Percentiles rank a stretch among this genome's conserved stretches.
phyloP scores from a whole-genome alignment of 2,888 invertebrate genomes.

The Noctua fimbriata region DNA sequence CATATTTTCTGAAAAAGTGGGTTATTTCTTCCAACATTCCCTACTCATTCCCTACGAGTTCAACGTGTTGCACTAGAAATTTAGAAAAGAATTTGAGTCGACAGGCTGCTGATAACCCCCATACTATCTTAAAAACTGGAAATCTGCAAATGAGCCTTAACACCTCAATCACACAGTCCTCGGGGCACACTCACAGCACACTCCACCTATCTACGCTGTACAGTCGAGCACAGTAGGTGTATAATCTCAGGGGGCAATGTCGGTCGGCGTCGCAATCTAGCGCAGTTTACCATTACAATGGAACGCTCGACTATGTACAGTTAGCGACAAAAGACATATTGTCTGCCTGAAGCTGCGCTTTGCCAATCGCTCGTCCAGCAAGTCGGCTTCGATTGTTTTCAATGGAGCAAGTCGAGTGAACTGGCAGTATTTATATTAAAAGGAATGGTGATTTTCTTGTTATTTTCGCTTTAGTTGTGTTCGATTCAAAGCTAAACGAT shows the following conservation, averaged over 20 bases:
- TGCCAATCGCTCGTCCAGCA: conserved; percentile 59
- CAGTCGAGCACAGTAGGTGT: conserved; percentile 62
- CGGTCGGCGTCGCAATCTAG: conserved; percentile 67
- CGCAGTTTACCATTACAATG: conserved; percentile 72
- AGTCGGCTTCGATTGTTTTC: conserved; percentile 66
- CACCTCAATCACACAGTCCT: conserved; percentile 26
- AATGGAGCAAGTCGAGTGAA: conserved; percentile 59
- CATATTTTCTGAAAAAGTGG: not conserved
- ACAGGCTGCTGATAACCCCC: not conserved
- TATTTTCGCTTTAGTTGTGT: conserved; percentile 22
- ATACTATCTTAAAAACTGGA: conserved; percentile 1
- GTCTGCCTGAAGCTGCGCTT: conserved; percentile 61
- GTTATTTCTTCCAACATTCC: not conserved
- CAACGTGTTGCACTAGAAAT: not conserved
- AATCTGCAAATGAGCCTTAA: not conserved
- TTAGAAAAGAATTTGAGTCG: not conserved
- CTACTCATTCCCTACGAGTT: not conserved
- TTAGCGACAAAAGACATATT: conserved; percentile 70
- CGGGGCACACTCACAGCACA: conserved; percentile 13
- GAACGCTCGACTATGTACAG: conserved; percentile 65
- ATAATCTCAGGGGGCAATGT: conserved; percentile 69
- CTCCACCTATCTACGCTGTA: conserved; percentile 57
- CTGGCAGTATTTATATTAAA: conserved; percentile 51
- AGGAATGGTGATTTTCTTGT: conserved; percentile 48
- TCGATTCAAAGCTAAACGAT: not conserved